Base-by-base conservation (phyloP, 2,113 vertebrate genomes). In the Esox niger region DNA sequence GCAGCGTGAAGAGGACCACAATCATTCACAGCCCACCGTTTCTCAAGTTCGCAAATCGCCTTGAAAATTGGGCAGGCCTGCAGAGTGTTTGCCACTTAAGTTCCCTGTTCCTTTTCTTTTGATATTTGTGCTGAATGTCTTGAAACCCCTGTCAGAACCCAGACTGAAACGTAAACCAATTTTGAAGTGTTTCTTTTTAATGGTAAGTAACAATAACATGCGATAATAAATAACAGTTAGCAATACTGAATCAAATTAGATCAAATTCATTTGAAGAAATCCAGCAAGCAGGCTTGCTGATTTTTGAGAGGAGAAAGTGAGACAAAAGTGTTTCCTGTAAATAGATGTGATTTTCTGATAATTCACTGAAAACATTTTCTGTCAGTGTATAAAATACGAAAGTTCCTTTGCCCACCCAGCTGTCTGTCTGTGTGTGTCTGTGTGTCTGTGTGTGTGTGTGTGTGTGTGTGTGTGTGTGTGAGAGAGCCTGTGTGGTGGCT, bases 11-110 rank as follows among this genome's bases (percentile, higher is more conserved):
- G 83, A 87, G 82, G 80, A 71, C 80, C 78, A 80, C 90, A 88
- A 91, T 92, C 87, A 89, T 85, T 88, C 86, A 86, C 87, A 89
- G 87, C 75, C 79, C 73, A 49, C 62, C 80, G 79, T 86, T 89
- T 89, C 77, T 90, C 80, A 90, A 88, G 85, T 89, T 89, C 77
- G 89, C 89, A 92, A 91, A 91, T 91, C 81, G 82, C 82, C 86
- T 85, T 88, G 89, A 90, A 91, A 91, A 91, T 91, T 90, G 88
- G 79, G 64, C 64, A 85, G 84, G 85, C 80, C 90, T 91, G 89
- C 84, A 82, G 85, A 90, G 84, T 89, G 89, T 91, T 89, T 79
- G 73, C 79, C 83, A 81, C 83, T 89, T 87, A 84, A 79, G 77
- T 79, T 66, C 55, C 68, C 71, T 31, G 55, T 70, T 70, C 72